phyloP scores from a whole-genome alignment of 2,888 invertebrate genomes.

The Latheticus oryzae region DNA sequence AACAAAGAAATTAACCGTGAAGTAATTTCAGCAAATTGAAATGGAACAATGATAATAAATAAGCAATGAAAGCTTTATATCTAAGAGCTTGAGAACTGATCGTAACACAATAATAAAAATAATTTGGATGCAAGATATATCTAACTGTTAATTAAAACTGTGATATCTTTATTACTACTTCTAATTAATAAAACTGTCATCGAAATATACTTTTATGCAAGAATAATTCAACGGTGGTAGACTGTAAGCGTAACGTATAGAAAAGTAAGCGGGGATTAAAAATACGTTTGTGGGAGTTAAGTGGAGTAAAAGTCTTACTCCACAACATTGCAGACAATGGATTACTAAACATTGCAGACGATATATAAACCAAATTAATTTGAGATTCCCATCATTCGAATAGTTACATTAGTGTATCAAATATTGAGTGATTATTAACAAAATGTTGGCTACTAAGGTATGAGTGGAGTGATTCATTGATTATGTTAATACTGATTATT shows the following conservation, averaged over 20 bases:
- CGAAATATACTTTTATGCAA: constrained; percentile 24
- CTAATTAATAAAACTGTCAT: constrained; percentile 21
- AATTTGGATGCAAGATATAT: no score
- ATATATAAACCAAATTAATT: constrained; percentile 64
- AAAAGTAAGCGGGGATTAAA: constrained; percentile 40
- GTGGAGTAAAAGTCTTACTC: constrained; percentile 62
- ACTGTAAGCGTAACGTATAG: background rate
- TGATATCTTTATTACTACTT: no score
- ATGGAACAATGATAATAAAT: constrained; percentile 8
- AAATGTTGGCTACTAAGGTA: constrained; percentile 25
- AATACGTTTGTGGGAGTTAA: constrained; percentile 58
- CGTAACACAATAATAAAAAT: constrained; percentile 12
- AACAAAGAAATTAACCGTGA: background rate
- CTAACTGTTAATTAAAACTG: constrained; percentile 25
- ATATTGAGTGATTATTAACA: constrained; percentile 5
- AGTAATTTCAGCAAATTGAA: constrained; percentile 2
- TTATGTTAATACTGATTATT: background rate
- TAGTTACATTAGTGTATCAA: constrained; percentile 5
- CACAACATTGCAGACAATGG: constrained; percentile 63
- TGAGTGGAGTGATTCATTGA: background rate
- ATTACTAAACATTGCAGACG: constrained; percentile 60
- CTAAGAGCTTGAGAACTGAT: constrained; percentile 24
- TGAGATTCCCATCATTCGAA: constrained; percentile 50
- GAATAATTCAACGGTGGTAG: background rate
- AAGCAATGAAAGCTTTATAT: constrained; percentile 10